Percentiles rank a stretch among this genome's conserved stretches.
Evolutionary conservation across 1,140 invertebrate genomes (phyloP).

Genomic region (Hyphantria cunea): DNA sequence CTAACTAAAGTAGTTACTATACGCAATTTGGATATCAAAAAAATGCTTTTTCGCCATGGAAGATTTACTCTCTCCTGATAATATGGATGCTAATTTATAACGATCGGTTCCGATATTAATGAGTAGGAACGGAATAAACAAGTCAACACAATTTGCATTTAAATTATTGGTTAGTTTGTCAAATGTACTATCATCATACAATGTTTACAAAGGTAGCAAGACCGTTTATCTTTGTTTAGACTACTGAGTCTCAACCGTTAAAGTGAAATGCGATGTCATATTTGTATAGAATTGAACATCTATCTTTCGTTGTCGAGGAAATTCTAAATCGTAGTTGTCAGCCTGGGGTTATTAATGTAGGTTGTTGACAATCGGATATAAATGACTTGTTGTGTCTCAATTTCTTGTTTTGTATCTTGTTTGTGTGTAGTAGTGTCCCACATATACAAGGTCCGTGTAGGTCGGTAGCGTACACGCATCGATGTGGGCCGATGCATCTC

Average conservation of each 20-base stretch:
- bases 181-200: no score
- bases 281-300: slow-evolving; percentile 16
- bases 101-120: no score
- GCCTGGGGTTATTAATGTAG: slow-evolving; percentile 10
- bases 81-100: no score
- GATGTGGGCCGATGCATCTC: slow-evolving; percentile 41
- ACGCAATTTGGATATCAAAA: no score
- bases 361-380: slow-evolving; percentile 27
- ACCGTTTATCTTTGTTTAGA: neutral
- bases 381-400: slow-evolving; percentile 17
- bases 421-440: slow-evolving; percentile 46
- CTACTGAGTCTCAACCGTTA: neutral
- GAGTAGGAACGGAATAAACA: no score
- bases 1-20: no score
- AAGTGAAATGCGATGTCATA: slow-evolving; percentile 3
- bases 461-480: slow-evolving; percentile 46
- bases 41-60: no score
- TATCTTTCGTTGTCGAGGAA: slow-evolving; percentile 9
- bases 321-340: slow-evolving; percentile 7
- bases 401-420: slow-evolving; percentile 26
- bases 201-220: no score
- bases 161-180: no score
- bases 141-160: no score
- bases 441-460: slow-evolving; percentile 65
- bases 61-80: no score